Conservation (phyloP, 2,888 invertebrate genomes). For the Junonia oenone region DNA sequence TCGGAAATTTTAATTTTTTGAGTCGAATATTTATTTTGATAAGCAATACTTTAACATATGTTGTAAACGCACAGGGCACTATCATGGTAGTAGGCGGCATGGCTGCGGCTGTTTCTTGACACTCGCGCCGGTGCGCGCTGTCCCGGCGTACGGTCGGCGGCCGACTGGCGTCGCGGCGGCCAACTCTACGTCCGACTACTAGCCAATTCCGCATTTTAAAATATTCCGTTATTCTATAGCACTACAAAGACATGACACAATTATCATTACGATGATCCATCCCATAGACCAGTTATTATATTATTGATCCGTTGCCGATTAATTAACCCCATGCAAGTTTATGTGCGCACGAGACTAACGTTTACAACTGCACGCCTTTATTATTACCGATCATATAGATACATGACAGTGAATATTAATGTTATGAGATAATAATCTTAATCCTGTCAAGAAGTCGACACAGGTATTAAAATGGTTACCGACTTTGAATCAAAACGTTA, state of each 20-base stretch:
- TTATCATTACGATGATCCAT: constrained; percentile 40
- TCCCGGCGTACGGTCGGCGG: constrained; percentile 69
- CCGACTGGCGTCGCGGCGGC: constrained; percentile 59
- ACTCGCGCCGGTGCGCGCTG: constrained; percentile 55
- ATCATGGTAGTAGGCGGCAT: constrained; percentile 77
- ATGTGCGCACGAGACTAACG: neutral
- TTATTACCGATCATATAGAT: constrained; percentile 30
- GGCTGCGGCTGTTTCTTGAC: constrained; percentile 44
- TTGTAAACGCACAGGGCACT: constrained; percentile 70
- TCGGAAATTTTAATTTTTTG: neutral
- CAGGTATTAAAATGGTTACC: constrained; percentile 1
- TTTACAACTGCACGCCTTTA: neutral
- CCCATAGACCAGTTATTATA: constrained; percentile 30
- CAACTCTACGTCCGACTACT: constrained; percentile 55
- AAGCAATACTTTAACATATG: constrained; percentile 37
- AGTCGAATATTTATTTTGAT: neutral
- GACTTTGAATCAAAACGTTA: neutral
- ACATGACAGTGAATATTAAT: neutral
- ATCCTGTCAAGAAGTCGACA: neutral
- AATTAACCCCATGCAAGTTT: neutral
- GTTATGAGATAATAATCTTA: neutral
- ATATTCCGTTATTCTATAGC: constrained; percentile 67
- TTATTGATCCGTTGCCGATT: constrained; percentile 29
- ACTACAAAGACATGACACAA: constrained; percentile 37
- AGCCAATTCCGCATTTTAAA: constrained; percentile 76